phyloP scores from a whole-genome alignment of 2,888 invertebrate genomes.

The Lymantria dispar region DNA sequence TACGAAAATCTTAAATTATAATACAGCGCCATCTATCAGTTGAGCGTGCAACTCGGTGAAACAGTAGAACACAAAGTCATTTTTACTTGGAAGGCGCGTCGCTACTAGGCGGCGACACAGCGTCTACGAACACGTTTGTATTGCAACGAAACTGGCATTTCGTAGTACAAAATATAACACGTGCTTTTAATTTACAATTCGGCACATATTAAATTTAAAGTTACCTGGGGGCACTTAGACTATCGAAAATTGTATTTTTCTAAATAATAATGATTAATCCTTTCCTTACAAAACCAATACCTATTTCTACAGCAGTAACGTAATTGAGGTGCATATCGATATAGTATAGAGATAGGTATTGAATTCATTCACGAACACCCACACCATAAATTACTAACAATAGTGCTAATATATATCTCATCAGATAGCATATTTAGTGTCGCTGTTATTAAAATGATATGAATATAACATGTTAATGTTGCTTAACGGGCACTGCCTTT shows the following conservation, averaged over 20 bases:
- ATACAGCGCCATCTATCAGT: conserved; percentile 61
- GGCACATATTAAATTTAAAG: too few relatives aligned
- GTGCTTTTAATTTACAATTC: too few relatives aligned
- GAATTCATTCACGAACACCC: not conserved
- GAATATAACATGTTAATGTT: conserved; percentile 30
- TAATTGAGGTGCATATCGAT: too few relatives aligned
- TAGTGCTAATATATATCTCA: conserved; percentile 28
- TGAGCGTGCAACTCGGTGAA: conserved; percentile 51
- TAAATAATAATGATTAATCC: too few relatives aligned
- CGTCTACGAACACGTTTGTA: conserved; percentile 11
- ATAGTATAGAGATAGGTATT: too few relatives aligned
- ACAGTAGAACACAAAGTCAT: conserved; percentile 26
- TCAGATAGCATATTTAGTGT: conserved; percentile 15
- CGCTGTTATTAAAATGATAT: conserved; percentile 14
- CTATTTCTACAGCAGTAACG: too few relatives aligned
- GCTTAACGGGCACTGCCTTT: conserved; percentile 28
- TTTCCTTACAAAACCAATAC: too few relatives aligned
- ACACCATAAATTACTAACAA: conserved; percentile 22
- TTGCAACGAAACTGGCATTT: too few relatives aligned
- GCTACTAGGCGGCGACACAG: conserved; percentile 26
- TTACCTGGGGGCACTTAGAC: too few relatives aligned
- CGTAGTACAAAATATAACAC: too few relatives aligned
- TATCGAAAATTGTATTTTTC: too few relatives aligned
- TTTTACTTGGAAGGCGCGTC: conserved; percentile 30
- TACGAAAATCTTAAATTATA: conserved; percentile 3